phyloP scores from a whole-genome alignment of 2,888 invertebrate species.

The Philhelius pedissequus region DNA sequence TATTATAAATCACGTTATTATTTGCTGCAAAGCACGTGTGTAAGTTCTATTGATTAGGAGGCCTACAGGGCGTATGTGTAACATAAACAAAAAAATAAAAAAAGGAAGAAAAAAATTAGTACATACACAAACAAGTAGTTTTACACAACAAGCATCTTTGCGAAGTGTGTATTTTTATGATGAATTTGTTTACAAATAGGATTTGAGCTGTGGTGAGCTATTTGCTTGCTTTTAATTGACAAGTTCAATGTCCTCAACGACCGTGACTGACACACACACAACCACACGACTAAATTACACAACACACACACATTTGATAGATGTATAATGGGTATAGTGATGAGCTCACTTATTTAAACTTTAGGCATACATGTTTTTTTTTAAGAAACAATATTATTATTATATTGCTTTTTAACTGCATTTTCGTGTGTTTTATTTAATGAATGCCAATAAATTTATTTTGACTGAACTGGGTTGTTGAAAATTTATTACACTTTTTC shows the following conservation, averaged over 20 bases:
- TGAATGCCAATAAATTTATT: neutral
- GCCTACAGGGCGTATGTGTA: slow-evolving; percentile 37
- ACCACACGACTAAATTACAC: neutral
- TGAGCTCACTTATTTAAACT: neutral
- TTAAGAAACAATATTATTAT: neutral
- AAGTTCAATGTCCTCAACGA: slow-evolving; percentile 38
- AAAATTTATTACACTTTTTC: neutral
- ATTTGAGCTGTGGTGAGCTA: slow-evolving; percentile 26
- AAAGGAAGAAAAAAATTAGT: too few species aligned
- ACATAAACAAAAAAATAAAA: neutral
- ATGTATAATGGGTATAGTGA: neutral
- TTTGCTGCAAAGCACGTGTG: slow-evolving; percentile 46
- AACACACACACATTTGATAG: neutral
- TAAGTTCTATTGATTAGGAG: neutral
- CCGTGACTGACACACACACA: slow-evolving; percentile 5
- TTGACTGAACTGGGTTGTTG: neutral
- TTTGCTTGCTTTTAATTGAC: slow-evolving; percentile 16
- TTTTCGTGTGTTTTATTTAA: slow-evolving; percentile 1
- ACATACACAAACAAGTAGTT: slow-evolving; percentile 18
- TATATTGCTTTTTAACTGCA: slow-evolving; percentile 5
- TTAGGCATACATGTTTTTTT: neutral
- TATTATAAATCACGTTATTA: slow-evolving; percentile 41
- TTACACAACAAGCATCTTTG: slow-evolving; percentile 12
- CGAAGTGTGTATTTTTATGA: slow-evolving; percentile 12
- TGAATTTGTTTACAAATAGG: slow-evolving; percentile 43